Base-by-base conservation (phyloP, 1,140 invertebrate species). In the Drosophila biarmipes region DNA sequence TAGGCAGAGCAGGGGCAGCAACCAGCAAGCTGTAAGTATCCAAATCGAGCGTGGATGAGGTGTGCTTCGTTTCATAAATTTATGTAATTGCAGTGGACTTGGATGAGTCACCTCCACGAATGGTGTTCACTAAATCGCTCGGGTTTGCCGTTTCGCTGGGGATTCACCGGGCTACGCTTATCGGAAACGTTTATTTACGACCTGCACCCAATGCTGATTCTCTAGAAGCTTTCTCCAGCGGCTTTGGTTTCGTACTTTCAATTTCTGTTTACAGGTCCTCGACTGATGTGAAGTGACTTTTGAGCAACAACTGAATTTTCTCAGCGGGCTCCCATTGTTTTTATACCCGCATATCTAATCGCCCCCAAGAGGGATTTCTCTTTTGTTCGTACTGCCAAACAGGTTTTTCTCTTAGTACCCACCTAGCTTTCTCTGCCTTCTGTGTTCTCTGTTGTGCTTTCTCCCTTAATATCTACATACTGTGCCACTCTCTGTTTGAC, bases 101-200 rank as follows among this genome's bases (percentile, higher is more conserved):
- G n/a, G 66, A 38, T 86, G 82, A 86, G 82, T 86, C 82, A 86
- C 82, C 82, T 86, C 78, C 61, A 59, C 75, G 43, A 19, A 48
- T 51, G 53, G 48, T 58, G 29, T 73, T 54, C 15, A 68, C 17
- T 46, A 24, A 57, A 46, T 38, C 45, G 34, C 46, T 59, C 48
- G 55, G 67, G 51, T 59, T 51, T 73, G 82, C 78, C 84, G 82
- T 78, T 57, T 81, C 77, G 66, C n/a, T 40, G 31, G 57, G 54
- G 15, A 52, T 64, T 45, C 17, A 55, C 49, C 14, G n/a, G 34
- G 52, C 27, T 49, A 29, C 4, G 55, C 35, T 48, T 55, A 76
- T 67, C 59, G 29, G 45, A 45, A 67, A 51, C 38, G 21, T 14
- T 17, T 12, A 35, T 57, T 56, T 24, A 55, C 27, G 11, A 15